Evolutionary conservation across 2,888 invertebrate genomes (phyloP).

Genomic region (Osmoderma eremita): DNA sequence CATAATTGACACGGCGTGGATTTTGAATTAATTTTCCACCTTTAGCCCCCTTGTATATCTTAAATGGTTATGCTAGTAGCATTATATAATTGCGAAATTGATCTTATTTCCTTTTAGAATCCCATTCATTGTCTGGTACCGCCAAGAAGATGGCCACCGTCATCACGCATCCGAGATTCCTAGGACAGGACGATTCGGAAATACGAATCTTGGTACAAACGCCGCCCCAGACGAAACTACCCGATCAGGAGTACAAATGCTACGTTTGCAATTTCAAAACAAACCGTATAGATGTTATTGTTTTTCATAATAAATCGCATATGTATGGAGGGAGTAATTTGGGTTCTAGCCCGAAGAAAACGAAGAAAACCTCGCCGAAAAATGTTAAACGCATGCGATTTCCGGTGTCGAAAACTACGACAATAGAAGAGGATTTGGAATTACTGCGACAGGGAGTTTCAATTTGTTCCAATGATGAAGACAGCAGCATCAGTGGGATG

Average conservation of each 20-base stretch:
- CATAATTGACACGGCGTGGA: no score
- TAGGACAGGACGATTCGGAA: constrained; percentile 67
- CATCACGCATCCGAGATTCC: constrained; percentile 66
- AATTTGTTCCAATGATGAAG: constrained; percentile 46
- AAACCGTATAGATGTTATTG: constrained; percentile 76
- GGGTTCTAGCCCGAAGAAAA: constrained; percentile 49
- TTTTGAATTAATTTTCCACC: no score
- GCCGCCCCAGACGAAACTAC: constrained; percentile 54
- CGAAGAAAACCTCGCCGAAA: constrained; percentile 51
- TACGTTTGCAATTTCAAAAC: constrained; percentile 67
- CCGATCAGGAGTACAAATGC: constrained; percentile 49
- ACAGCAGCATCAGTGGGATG: constrained; percentile 1
- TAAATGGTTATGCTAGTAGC: background rate
- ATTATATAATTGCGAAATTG: background rate
- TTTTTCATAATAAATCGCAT: constrained; percentile 78
- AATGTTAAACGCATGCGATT: constrained; percentile 44
- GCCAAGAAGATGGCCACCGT: constrained; percentile 49
- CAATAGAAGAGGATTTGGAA: constrained; percentile 54
- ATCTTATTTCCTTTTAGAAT: constrained; percentile 23
- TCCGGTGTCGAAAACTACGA: constrained; percentile 49
- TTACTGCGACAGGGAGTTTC: constrained; percentile 51
- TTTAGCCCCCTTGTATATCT: no score
- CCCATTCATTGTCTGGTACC: constrained; percentile 44
- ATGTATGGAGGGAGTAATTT: constrained; percentile 62
- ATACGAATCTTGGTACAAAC: constrained; percentile 73